Evolutionary conservation across 2,797 vertebrate genomes (phyloP).

Genomic region (Lagocephalus sceleratus): DNA sequence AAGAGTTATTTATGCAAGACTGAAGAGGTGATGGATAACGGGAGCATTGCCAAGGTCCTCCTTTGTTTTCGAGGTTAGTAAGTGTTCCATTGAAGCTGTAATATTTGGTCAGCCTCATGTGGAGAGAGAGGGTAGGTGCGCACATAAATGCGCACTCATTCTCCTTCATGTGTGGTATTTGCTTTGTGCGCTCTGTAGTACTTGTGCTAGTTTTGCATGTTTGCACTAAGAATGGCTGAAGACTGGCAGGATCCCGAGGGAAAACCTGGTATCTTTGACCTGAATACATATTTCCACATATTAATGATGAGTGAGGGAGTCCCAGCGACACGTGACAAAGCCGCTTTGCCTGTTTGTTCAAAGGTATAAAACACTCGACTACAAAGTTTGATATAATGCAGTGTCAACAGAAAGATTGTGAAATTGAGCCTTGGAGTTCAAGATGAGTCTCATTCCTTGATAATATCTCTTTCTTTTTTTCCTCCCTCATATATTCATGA

Average conservation of each 20-base stretch:
- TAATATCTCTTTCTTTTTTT: no score
- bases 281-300: slow-evolving; percentile 73
- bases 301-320: slow-evolving; percentile 64
- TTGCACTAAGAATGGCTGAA: slow-evolving; percentile 50
- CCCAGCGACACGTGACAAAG: slow-evolving; percentile 63
- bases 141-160: slow-evolving; percentile 14
- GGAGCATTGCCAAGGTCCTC: slow-evolving; percentile 60
- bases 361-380: slow-evolving; percentile 62
- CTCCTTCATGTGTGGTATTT: slow-evolving; percentile 4
- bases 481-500: no score
- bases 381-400: slow-evolving; percentile 32
- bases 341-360: slow-evolving; percentile 64
- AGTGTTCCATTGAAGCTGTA: slow-evolving; percentile 44
- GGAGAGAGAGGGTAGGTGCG: slow-evolving; percentile 11
- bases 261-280: slow-evolving; percentile 66
- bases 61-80: slow-evolving; percentile 64
- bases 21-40: slow-evolving; percentile 72
- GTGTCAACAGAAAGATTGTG: no score
- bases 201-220: slow-evolving; percentile 61
- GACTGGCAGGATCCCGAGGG: slow-evolving; percentile 60
- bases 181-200: slow-evolving; percentile 35
- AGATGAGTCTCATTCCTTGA: no score
- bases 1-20: slow-evolving; percentile 74
- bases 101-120: slow-evolving; percentile 36
- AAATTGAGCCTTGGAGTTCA: no score